phyloP scores from a whole-genome alignment of 2,888 invertebrate genomes.

The Halocaridina rubra region DNA sequence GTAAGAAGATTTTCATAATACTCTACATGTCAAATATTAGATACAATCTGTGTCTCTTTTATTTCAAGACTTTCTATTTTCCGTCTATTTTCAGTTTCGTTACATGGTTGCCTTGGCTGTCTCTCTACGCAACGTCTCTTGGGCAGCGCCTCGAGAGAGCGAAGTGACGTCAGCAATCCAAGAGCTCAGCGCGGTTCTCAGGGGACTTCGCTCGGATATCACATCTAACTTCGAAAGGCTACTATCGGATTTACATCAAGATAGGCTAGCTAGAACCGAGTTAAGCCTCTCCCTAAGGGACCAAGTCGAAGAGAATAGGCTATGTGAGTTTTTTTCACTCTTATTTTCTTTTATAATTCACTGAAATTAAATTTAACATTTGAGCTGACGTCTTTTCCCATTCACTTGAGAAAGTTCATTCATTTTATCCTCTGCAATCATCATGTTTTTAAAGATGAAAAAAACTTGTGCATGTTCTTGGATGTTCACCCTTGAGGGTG shows the following conservation, averaged over 20 bases:
- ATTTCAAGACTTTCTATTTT: no score
- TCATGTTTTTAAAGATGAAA: no score
- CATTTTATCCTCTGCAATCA: background rate
- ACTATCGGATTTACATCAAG: constrained; percentile 9
- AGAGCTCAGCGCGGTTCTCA: constrained; percentile 22
- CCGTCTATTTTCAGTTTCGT: background rate
- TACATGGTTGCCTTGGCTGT: background rate
- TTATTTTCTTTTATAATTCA: background rate
- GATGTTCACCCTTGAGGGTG: no score
- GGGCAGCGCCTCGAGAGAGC: background rate
- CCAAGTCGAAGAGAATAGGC: background rate
- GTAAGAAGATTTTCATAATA: no score
- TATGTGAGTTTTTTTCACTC: background rate
- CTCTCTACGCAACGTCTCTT: background rate
- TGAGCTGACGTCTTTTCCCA: background rate
- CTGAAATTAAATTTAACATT: no score
- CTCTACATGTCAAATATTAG: no score
- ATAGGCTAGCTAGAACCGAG: background rate
- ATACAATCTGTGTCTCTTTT: no score
- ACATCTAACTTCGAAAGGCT: background rate
- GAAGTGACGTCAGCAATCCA: constrained; percentile 6
- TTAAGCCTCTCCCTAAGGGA: background rate
- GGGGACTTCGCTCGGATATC: background rate
- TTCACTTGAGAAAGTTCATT: background rate
- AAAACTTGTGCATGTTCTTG: no score